These are phyloP conservation scores for Micropoecilia bifurca DNA, from an alignment of 2,797 vertebrate genomes.

Conservation along the genomic window DNA sequence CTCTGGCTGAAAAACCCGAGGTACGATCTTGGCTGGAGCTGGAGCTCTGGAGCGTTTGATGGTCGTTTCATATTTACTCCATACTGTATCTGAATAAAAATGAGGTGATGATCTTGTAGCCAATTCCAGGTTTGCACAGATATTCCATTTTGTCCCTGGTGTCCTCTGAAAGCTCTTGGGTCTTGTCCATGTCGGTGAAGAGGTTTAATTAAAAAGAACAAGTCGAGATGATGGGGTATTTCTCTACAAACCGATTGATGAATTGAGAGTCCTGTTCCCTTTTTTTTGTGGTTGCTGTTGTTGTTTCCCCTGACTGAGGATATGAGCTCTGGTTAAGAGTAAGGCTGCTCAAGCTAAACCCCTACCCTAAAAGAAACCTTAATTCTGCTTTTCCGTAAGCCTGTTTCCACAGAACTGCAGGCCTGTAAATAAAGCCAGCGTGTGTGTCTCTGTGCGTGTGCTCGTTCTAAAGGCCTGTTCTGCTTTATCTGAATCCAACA, in stretches of 20 bases:
- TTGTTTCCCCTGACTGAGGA: not conserved
- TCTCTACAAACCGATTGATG: not conserved
- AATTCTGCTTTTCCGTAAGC: not conserved
- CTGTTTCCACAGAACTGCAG: not conserved
- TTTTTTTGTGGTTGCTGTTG: too few relatives aligned
- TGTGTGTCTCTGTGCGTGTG: conserved; percentile 7
- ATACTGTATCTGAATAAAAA: not conserved
- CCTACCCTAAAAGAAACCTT: not conserved
- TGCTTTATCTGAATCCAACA: conserved; percentile 83
- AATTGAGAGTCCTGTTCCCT: not conserved
- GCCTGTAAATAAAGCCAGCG: not conserved
- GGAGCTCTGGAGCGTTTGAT: not conserved
- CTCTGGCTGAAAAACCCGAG: not conserved
- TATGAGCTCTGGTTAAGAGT: not conserved
- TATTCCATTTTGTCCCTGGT: not conserved
- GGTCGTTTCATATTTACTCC: not conserved
- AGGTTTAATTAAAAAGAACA: not conserved
- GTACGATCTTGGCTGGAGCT: not conserved
- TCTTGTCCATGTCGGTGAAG: not conserved
- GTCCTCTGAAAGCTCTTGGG: not conserved
- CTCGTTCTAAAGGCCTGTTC: conserved; percentile 71
- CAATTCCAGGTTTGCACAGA: not conserved
- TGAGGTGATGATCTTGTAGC: not conserved
- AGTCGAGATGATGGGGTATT: not conserved
- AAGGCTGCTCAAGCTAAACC: not conserved